Percentiles rank a stretch among this genome's conserved stretches.
phyloP scores from a whole-genome alignment of 2,113 vertebrate species.

The Artemisiospiza belli region DNA sequence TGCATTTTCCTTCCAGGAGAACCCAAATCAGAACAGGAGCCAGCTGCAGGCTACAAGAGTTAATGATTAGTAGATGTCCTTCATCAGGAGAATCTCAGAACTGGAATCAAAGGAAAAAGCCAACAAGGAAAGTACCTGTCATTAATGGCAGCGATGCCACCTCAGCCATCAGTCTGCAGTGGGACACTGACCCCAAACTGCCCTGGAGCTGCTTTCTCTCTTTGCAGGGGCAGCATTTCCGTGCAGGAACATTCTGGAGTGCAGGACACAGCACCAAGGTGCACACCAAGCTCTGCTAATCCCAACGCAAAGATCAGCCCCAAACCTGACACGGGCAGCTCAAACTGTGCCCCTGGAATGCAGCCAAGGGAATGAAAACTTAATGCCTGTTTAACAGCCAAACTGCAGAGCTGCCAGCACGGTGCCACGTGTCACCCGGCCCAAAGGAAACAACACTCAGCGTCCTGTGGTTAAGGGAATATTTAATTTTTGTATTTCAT shows the following conservation, averaged over 20 bases:
- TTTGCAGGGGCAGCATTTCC: too few relatives aligned
- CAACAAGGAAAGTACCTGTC: neutral
- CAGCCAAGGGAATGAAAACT: constrained; percentile 35
- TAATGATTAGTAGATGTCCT: neutral
- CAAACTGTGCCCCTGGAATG: neutral
- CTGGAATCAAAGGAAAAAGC: neutral
- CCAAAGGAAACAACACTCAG: neutral
- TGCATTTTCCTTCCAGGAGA: neutral
- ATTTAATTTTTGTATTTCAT: neutral
- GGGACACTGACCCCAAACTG: neutral
- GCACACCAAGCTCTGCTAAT: neutral
- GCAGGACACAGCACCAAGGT: neutral
- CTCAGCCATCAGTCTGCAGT: neutral
- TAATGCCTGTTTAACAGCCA: constrained; percentile 34
- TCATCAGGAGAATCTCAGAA: neutral
- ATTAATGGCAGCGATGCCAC: neutral
- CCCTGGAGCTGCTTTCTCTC: neutral
- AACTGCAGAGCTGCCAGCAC: constrained; percentile 22
- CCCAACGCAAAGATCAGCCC: neutral
- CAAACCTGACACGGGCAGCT: neutral
- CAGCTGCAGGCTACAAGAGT: neutral
- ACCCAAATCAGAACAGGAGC: neutral
- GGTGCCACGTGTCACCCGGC: constrained; percentile 13
- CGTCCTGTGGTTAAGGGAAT: neutral
- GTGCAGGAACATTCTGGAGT: neutral